A percentile compares a stretch with the other conserved stretches of the same genome.
These are phyloP conservation scores for Willowsia nigromaculata DNA, from an alignment of 2,888 invertebrate species.

Conservation along the genomic window DNA sequence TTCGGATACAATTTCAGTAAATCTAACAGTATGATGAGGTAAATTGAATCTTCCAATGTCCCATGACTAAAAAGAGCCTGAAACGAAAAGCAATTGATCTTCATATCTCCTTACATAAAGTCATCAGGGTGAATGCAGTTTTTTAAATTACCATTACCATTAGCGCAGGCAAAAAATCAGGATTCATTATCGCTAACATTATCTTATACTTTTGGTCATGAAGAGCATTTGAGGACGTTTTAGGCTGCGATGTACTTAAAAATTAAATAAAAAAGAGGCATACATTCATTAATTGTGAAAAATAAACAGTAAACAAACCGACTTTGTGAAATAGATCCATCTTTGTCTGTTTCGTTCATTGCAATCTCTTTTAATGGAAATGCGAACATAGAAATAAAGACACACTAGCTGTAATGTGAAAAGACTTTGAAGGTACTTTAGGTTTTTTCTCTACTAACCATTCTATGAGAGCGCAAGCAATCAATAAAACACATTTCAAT, in stretches of 20 bases:
- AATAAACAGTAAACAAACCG: not conserved
- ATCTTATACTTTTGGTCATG: not conserved
- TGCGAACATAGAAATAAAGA: not conserved
- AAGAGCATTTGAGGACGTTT: not conserved
- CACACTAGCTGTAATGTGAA: not conserved
- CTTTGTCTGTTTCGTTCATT: not conserved
- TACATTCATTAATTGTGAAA: not conserved
- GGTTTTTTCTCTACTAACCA: constrained; percentile 26
- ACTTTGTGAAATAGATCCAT: not conserved
- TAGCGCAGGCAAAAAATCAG: not conserved
- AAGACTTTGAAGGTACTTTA: not conserved
- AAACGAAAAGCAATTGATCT: not conserved
- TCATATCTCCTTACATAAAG: not conserved
- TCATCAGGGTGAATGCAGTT: too few relatives aligned
- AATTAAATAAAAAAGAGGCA: too few relatives aligned
- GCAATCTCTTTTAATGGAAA: not conserved
- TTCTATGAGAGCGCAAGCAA: constrained; percentile 54
- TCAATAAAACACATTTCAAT: constrained; percentile 61
- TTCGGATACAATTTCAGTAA: constrained; percentile 38
- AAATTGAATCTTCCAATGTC: constrained; percentile 26
- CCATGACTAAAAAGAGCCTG: constrained; percentile 35
- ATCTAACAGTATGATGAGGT: constrained; percentile 14
- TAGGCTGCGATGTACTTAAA: not conserved
- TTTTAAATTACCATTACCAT: not conserved
- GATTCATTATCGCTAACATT: constrained; percentile 1